Evolutionary conservation across 2,113 vertebrate species (phyloP).

Genomic region (Morone chrysops): DNA sequence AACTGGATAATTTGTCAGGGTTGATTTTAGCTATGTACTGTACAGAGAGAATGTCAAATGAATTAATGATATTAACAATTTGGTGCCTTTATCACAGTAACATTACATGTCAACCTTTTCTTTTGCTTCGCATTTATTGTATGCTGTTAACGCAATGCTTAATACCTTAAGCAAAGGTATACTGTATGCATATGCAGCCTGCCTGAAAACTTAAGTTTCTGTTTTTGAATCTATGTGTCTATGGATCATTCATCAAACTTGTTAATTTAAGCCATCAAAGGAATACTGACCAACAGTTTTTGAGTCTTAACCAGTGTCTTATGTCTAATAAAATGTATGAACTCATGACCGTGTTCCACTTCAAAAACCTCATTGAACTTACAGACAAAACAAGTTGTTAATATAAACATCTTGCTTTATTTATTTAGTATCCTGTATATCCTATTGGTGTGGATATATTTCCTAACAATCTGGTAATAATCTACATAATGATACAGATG

Average conservation of each 20-base stretch:
- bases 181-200: neutral
- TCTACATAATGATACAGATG: neutral
- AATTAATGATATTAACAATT: conserved; percentile 16
- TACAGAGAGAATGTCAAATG: conserved; percentile 21
- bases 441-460: neutral
- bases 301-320: conserved; percentile 64
- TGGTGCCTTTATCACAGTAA: conserved; percentile 66
- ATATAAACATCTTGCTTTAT: too few species aligned
- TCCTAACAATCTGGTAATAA: neutral
- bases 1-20: neutral
- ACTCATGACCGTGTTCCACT: neutral
- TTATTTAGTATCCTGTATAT: neutral
- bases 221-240: conserved; percentile 35
- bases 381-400: neutral
- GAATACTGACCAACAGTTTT: conserved; percentile 60
- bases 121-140: conserved; percentile 34
- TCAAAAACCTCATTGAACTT: neutral
- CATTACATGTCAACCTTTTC: conserved; percentile 10
- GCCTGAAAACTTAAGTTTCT: neutral
- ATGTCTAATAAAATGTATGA: conserved; percentile 70
- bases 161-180: neutral
- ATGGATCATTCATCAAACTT: conserved; percentile 15
- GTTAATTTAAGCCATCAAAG: conserved; percentile 58
- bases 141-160: conserved; percentile 9
- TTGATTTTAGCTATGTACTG: conserved; percentile 17